phyloP scores from a whole-genome alignment of 2,888 invertebrate species.

The Leucania comma region DNA sequence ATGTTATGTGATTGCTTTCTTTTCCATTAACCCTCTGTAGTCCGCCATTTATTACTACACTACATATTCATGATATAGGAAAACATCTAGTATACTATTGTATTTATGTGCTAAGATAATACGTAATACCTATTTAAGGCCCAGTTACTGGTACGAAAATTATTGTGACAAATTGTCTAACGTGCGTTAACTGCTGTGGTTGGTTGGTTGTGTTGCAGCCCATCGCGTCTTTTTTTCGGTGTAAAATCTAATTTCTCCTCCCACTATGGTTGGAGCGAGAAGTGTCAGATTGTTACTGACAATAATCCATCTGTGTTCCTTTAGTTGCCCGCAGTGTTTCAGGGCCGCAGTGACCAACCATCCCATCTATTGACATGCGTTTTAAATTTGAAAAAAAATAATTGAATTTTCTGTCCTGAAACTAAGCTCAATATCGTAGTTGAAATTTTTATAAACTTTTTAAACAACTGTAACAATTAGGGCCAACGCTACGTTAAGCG shows the following conservation, averaged over 20 bases:
- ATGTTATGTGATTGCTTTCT: constrained; percentile 4
- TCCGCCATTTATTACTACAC: neutral
- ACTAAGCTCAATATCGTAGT: neutral
- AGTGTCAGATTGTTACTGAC: too few species aligned
- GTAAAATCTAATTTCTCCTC: too few species aligned
- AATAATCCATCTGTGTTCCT: too few species aligned
- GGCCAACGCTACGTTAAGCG: too few species aligned
- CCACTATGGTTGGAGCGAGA: too few species aligned
- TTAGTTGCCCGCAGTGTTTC: too few species aligned
- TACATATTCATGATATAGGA: neutral
- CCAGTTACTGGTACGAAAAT: neutral
- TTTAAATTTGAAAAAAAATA: neutral
- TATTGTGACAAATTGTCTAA: neutral
- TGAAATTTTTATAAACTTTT: constrained; percentile 35
- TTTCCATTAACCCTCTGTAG: constrained; percentile 5
- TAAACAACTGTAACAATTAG: neutral
- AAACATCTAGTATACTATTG: constrained; percentile 1
- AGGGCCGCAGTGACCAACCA: too few species aligned
- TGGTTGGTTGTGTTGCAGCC: neutral
- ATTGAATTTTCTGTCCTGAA: neutral
- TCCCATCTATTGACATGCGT: too few species aligned
- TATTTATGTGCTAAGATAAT: constrained; percentile 5
- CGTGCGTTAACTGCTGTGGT: neutral
- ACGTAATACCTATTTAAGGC: constrained; percentile 3
- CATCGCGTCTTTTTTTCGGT: neutral